Evolutionary conservation across 2,888 invertebrate species (phyloP), one percentile per base, ranked within the genome.

Genomic region (Esperia sulphurella): DNA sequence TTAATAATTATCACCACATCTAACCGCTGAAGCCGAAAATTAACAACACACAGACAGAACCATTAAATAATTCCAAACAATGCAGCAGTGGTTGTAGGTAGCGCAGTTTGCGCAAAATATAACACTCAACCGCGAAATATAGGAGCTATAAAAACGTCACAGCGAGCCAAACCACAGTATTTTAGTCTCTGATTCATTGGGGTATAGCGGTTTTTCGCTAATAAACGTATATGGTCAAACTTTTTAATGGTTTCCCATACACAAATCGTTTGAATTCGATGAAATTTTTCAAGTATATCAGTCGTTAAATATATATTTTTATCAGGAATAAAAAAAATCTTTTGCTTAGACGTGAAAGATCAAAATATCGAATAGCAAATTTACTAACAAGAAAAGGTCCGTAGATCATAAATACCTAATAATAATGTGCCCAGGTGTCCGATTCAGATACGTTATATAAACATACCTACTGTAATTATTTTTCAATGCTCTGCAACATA

Each of bases 1-100:
- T 5, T 21, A 21, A 21, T 21, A 21, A 21, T 21, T 21, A 3
- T 21, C 21, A 21, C 5, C 21, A 5, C 21, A n/a, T n/a, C 21
- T 2, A 21, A 21, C 21, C 21, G 21, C 21, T 21, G 21, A 21
- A 28, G 28, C 41, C n/a, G 30, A 35, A 21, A 14, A 49, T 48
- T 40, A 39, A 41, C 45, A 50, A 46, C 44, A 39, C 49, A 56
- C 59, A 51, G 43, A 56, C 59, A 51, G 43, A 66, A 59, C 58
- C 65, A 62, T 63, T 77, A 76, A 75, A 79, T 79, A 77, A 79
- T 71, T 71, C 52, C 64, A 52, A 65, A 71, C 68, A 68, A 70
- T 65, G 70, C 66, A 60, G 35, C n/a, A 35, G 21, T 21, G 21
- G 21, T 21, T n/a, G n/a, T 35, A 63, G 61, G 52, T 46, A 58